phyloP scores from a whole-genome alignment of 2,797 vertebrate genomes.

The Pseudochaenichthys georgianus region DNA sequence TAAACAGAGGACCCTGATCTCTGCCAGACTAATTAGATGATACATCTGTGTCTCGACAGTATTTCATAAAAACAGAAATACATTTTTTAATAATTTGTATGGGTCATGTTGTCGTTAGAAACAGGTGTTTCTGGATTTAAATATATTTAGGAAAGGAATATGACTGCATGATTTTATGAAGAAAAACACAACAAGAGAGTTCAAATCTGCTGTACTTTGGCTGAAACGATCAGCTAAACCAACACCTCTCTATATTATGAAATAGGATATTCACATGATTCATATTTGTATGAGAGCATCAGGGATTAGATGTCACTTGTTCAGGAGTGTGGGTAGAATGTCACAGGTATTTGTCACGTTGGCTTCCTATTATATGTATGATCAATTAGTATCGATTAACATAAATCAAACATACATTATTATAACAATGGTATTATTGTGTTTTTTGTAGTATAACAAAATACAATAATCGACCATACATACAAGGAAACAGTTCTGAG shows the following conservation, averaged over 20 bases:
- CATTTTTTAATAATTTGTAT: constrained; percentile 19
- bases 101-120: constrained; percentile 15
- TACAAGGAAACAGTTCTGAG: neutral
- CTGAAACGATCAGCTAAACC: constrained; percentile 1
- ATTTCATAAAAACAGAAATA: neutral
- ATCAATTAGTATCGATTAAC: no score
- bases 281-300: constrained; percentile 3
- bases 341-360: neutral
- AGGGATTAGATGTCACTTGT: constrained; percentile 12
- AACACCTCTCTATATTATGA: constrained; percentile 11
- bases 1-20: constrained; percentile 41
- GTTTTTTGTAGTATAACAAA: no score
- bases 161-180: neutral
- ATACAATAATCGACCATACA: no score
- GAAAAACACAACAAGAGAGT: constrained; percentile 2
- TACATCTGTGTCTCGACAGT: constrained; percentile 29
- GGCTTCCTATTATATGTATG: no score
- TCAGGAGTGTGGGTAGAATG: constrained; percentile 36
- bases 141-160: neutral
- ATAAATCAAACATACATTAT: no score
- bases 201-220: neutral
- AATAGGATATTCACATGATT: constrained; percentile 7
- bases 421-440: no score
- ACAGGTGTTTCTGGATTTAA: neutral
- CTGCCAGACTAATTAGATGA: constrained; percentile 49